Evolutionary conservation across 2,113 vertebrate species (phyloP).

Genomic region (Neotoma lepida): DNA sequence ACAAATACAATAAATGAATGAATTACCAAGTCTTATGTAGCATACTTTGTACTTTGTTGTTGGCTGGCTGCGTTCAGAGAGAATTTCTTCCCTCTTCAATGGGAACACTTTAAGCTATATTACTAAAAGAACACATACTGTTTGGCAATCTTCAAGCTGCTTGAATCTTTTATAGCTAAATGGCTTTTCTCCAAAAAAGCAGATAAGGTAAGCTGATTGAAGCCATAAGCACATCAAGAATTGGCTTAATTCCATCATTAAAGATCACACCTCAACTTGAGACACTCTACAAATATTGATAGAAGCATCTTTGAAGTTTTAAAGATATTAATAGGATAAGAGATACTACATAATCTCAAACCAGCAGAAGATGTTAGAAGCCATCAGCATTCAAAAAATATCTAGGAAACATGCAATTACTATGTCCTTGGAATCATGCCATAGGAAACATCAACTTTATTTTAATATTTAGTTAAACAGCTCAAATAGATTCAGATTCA

Average conservation of each 20-base stretch:
- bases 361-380: conserved; percentile 41
- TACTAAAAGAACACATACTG: conserved; percentile 48
- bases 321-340: conserved; percentile 53
- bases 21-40: not conserved
- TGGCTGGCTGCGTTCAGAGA: not conserved
- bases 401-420: not conserved
- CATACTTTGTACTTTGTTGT: not conserved
- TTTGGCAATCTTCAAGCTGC: conserved; percentile 37
- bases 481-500: not conserved
- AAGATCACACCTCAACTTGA: conserved; percentile 66
- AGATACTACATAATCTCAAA: conserved; percentile 49
- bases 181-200: conserved; percentile 57
- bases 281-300: conserved; percentile 66
- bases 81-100: conserved; percentile 14
- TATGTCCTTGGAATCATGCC: not conserved
- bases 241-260: conserved; percentile 71
- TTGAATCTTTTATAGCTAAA: conserved; percentile 67
- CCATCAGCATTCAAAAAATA: not conserved
- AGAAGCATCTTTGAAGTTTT: conserved; percentile 66
- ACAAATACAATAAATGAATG: not conserved
- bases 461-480: conserved; percentile 34
- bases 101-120: conserved; percentile 28
- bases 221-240: conserved; percentile 69
- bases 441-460: conserved; percentile 13
- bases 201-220: conserved; percentile 71